Evolutionary conservation across 2,113 vertebrate genomes (phyloP), one percentile per base, ranked within the genome.

Genomic region (Sapayoa aenigma): DNA sequence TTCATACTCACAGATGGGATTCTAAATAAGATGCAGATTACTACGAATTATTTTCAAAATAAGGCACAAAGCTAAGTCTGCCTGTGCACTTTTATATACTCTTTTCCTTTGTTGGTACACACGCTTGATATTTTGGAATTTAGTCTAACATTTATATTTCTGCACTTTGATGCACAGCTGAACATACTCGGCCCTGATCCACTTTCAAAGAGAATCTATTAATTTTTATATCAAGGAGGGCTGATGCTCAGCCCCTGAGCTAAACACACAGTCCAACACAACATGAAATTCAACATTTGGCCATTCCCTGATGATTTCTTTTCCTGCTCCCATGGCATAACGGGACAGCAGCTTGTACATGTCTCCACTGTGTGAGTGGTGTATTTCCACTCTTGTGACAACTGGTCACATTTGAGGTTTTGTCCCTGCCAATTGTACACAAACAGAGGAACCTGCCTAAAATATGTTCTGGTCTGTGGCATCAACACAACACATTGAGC

Each of bases 151-250:
- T 68, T 87, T 78, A 9, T 76, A 85, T 68, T 91, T 85, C 46
- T 90, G 37, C 85, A 79, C 67, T 85, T 87, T 0, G 4, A 67
- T 15, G 22, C 55, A 73, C 3, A 80, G 67, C 23, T 66, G 85
- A 91, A 93, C 53, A 91, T 11, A 46, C 69, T 66, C 90, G 73
- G 41, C 91, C 96, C 88, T 96, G 94, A 96, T 96, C 85, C 69
- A 30, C 31, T 88, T 94, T 96, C 96, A 96, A 96, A 96, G 92
- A 94, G 95, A 92, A 96, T 96, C 79, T 74, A 96, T 96, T 91
- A 92, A 95, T 83, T 94, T 94, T 84, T 84, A 6, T 82, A 85
- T 76, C 78, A 69, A 69, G 78, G 41, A 91, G 31, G 41, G 75
- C n/a, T 76, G 75, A 83, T 23, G 20, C 19, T 90, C 74, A 91